These are phyloP conservation scores for Tethya wilhelma DNA, from an alignment of 37 sponge, comb jelly and placozoan species.

Conservation along the genomic window DNA sequence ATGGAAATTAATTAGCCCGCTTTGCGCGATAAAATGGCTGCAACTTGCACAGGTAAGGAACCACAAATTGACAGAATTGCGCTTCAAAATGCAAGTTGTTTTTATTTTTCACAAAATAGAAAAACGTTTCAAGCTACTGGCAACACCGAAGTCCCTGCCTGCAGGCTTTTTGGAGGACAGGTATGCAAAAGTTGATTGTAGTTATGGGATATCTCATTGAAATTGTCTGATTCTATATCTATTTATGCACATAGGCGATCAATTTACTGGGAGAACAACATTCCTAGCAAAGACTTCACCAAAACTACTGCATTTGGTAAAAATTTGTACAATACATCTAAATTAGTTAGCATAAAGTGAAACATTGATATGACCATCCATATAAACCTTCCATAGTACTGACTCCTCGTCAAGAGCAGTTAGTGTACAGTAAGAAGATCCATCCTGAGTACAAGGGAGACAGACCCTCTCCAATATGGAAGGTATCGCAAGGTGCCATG, in stretches of 20 bases:
- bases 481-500: conserved; percentile 24
- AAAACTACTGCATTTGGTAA: conserved; percentile 63
- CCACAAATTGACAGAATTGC: no score
- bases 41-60: no score
- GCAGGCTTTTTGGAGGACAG: conserved; percentile 86
- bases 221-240: not conserved
- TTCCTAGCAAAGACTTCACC: conserved; percentile 74
- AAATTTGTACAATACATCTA: not conserved
- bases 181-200: conserved; percentile 15
- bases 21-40: no score
- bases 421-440: conserved; percentile 53
- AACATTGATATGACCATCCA: not conserved
- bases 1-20: no score
- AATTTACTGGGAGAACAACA: conserved; percentile 83
- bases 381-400: conserved; percentile 32
- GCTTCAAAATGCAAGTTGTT: no score
- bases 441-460: conserved; percentile 68
- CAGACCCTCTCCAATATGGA: conserved; percentile 74
- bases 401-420: conserved; percentile 58
- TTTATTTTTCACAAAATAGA: no score
- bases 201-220: no score
- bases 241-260: conserved; percentile 86
- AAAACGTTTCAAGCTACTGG: not conserved
- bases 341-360: not conserved
- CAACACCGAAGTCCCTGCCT: conserved; percentile 63